phyloP scores from a whole-genome alignment of 2,888 invertebrate species.

The Glaucopsyche alexis region DNA sequence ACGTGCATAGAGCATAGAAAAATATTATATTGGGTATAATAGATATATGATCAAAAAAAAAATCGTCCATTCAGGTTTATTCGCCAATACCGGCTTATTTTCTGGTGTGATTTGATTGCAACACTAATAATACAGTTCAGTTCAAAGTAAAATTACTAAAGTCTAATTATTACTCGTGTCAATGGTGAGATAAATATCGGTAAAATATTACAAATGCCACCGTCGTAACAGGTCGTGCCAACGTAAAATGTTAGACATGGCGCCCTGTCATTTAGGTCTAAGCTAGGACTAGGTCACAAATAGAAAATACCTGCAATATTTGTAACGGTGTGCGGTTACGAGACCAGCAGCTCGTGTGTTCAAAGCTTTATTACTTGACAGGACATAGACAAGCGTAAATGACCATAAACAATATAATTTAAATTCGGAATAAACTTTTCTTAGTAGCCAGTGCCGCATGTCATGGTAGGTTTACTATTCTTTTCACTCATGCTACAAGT shows the following conservation, averaged over 20 bases:
- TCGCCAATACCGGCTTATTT: no score
- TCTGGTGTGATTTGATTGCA: no score
- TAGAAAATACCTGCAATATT: constrained; percentile 25
- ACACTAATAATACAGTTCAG: no score
- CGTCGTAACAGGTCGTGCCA: neutral
- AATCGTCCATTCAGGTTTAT: no score
- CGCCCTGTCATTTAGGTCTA: constrained; percentile 26
- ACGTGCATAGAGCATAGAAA: no score
- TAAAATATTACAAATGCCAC: constrained; percentile 21
- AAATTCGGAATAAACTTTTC: constrained; percentile 11
- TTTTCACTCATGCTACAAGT: neutral
- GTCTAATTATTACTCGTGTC: constrained; percentile 9
- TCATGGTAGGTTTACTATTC: neutral
- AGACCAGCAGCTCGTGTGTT: constrained; percentile 39
- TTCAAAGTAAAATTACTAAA: neutral
- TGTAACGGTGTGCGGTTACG: constrained; percentile 42
- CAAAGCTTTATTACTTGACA: constrained; percentile 41
- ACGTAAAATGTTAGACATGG: constrained; percentile 18
- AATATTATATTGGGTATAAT: no score
- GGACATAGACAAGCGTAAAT: constrained; percentile 36
- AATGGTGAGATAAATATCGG: neutral
- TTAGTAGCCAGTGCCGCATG: neutral
- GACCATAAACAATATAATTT: constrained; percentile 20
- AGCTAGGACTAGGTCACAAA: constrained; percentile 35
- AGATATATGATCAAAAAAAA: no score